Evolutionary conservation across 2,888 invertebrate genomes (phyloP).

Genomic region (Hydrotaea cyrtoneurina): DNA sequence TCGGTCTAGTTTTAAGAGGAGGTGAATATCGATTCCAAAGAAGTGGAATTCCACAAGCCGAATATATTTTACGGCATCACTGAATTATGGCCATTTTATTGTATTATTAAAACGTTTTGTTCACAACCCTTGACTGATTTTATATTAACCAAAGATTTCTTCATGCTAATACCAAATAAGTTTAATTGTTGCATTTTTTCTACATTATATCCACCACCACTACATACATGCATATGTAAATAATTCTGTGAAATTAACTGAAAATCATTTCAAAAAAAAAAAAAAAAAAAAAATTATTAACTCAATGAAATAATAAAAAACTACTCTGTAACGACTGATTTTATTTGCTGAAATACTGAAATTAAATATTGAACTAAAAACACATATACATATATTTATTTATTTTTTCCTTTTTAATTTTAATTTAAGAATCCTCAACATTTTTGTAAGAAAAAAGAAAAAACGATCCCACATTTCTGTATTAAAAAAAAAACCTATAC

Average conservation of each 20-base stretch:
- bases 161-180: conserved; percentile 18
- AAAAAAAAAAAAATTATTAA: conserved; percentile 35
- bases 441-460: conserved; percentile 48
- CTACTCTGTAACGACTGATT: conserved; percentile 58
- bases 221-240: conserved; percentile 49
- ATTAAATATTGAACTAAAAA: conserved; percentile 16
- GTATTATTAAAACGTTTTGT: neutral
- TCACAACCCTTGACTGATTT: conserved; percentile 56
- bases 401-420: conserved; percentile 42
- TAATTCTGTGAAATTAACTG: conserved; percentile 22
- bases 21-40: no score
- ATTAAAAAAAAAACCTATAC: conserved; percentile 30
- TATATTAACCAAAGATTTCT: conserved; percentile 61
- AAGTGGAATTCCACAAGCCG: no score
- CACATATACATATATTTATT: conserved; percentile 1
- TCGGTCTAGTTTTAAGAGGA: no score
- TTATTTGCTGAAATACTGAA: conserved; percentile 63
- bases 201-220: neutral
- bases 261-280: conserved; percentile 10
- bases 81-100: conserved; percentile 39
- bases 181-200: conserved; percentile 10
- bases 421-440: conserved; percentile 48
- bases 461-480: neutral
- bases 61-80: neutral
- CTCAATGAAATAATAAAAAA: conserved; percentile 37